These are phyloP conservation scores for Caradrina kadenii DNA, from an alignment of 2,888 invertebrate genomes.

Conservation along the genomic window DNA sequence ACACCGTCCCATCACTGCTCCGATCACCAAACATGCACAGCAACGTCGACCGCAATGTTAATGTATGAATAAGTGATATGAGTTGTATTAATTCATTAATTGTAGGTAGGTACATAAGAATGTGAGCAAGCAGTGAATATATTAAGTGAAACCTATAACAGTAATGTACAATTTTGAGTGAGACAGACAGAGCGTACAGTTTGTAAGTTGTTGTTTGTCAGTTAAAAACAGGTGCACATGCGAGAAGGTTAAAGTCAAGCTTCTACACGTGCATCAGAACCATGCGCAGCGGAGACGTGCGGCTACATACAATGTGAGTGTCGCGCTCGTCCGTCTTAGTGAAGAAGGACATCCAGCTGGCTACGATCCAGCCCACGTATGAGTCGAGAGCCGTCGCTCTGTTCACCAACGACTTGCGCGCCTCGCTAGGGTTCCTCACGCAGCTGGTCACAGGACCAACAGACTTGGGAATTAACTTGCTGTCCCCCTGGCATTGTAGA, in stretches of 20 bases:
- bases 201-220: constrained; percentile 24
- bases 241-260: constrained; percentile 48
- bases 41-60: constrained; percentile 61
- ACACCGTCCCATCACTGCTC: constrained; percentile 85
- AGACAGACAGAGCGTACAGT: constrained; percentile 14
- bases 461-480: constrained; percentile 69
- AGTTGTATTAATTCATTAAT: constrained; percentile 39
- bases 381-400: constrained; percentile 85
- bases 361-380: constrained; percentile 86
- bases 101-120: constrained; percentile 12
- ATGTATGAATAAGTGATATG: constrained; percentile 52
- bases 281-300: constrained; percentile 40
- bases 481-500: constrained; percentile 79
- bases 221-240: constrained; percentile 57
- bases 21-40: constrained; percentile 65
- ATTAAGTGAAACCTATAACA: constrained; percentile 20
- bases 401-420: constrained; percentile 80
- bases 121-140: constrained; percentile 34
- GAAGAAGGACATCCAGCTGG: constrained; percentile 86
- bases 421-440: constrained; percentile 78
- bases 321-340: constrained; percentile 80
- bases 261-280: constrained; percentile 45
- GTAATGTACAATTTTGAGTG: constrained; percentile 16
- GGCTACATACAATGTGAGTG: constrained; percentile 85
- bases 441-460: constrained; percentile 70